Conservation (phyloP, 2,797 vertebrate species). For the Chelon labrosus region DNA sequence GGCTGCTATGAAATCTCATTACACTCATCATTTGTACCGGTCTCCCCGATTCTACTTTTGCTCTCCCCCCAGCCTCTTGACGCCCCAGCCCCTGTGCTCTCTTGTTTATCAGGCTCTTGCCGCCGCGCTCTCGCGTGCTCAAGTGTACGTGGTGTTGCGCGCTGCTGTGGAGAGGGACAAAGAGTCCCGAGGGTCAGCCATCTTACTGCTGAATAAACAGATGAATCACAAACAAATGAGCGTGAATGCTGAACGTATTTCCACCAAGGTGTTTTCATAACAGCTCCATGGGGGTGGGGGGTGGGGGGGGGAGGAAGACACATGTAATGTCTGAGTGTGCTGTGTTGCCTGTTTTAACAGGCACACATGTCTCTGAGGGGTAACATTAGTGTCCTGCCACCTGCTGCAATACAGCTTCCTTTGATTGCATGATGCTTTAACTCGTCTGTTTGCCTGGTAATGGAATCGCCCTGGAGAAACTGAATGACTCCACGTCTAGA, state of each 20-base stretch:
- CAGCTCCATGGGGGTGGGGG: slow-evolving; percentile 19
- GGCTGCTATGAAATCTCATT: slow-evolving; percentile 89
- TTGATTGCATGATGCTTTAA: slow-evolving; percentile 6
- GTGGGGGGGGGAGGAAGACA: neutral
- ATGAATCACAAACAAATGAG: slow-evolving; percentile 58
- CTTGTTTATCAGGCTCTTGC: slow-evolving; percentile 63
- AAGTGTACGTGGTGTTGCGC: slow-evolving; percentile 37
- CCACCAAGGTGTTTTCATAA: slow-evolving; percentile 56
- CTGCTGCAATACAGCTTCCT: slow-evolving; percentile 5
- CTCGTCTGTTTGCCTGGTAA: slow-evolving; percentile 30
- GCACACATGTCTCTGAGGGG: slow-evolving; percentile 16
- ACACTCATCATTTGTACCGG: slow-evolving; percentile 85
- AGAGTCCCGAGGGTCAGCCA: slow-evolving; percentile 38
- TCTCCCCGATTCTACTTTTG: slow-evolving; percentile 67
- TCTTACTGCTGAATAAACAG: slow-evolving; percentile 57
- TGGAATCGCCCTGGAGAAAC: slow-evolving; percentile 16
- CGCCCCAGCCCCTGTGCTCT: slow-evolving; percentile 44
- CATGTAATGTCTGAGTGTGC: slow-evolving; percentile 21
- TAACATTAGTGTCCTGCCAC: slow-evolving; percentile 22
- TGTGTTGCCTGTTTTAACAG: slow-evolving; percentile 28
- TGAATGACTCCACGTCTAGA: slow-evolving; percentile 18
- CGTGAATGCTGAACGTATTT: slow-evolving; percentile 53
- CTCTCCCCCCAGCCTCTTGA: slow-evolving; percentile 54
- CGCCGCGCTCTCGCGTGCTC: slow-evolving; percentile 41
- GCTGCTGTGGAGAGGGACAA: slow-evolving; percentile 43